Base-by-base conservation (phyloP, 2,113 vertebrate species). In the Jacana jacana region DNA sequence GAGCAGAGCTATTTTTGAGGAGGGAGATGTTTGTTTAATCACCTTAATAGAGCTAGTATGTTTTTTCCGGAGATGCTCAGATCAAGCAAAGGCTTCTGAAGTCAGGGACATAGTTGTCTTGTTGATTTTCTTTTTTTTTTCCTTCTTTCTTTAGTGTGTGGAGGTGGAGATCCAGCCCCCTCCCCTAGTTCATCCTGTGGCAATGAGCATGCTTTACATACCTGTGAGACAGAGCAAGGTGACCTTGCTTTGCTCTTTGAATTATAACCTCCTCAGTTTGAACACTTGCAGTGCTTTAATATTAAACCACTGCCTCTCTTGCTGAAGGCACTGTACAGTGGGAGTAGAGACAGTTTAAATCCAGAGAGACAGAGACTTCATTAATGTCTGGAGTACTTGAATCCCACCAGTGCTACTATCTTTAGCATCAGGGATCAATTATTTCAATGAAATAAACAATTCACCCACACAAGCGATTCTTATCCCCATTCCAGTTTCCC, bases 361-460 rank as follows among this genome's bases (percentile, higher is more conserved):
- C 61, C 28, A 42, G 91, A 81, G 81, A 84, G 39, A n/a, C n/a
- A 90, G 44, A 78, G 58, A 81, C 70, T 88, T 95, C 54, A 78
- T 94, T 87, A 84, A 60, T 75, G 22, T 69, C 88, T 93, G 70
- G 75, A 88, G 65, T 60, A 76, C 80, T 86, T 82, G 60, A 87
- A 70, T 89, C 58, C 77, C 51, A 88, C 44, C 31, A 27, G 27
- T 61, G 15, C 65, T 94, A 40, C 75, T 79, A 9, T 76, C 44
- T 95, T 95, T 88, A 94, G 69, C 48, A 81, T 89, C 44, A 54
- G 54, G 57, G 73, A 86, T 96, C 93, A 71, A 61, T 94, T 93
- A 90, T 85, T 96, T 94, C 77, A 85, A 25, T 75, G 48, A 91
- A 93, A 48, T 64, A 81, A 85, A 54, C 58, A 78, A 70, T 69